These are phyloP conservation scores for Acrossocheilus fasciatus DNA, from an alignment of 2,797 vertebrate species.

Conservation along the genomic window DNA sequence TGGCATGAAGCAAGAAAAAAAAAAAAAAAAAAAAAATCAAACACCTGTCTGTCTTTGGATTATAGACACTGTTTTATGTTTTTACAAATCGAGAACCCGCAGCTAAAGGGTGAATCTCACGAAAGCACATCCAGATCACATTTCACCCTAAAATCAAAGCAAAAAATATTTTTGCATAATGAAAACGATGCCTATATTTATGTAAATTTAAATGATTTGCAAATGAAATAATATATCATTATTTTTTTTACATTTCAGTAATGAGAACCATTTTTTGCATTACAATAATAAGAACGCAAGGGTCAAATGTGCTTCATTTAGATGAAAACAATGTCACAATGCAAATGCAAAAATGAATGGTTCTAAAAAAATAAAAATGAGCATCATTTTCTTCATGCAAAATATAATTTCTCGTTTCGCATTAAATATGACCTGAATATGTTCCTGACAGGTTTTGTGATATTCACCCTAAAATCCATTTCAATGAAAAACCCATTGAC, in stretches of 20 bases:
- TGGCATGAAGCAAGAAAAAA: conserved; percentile 34
- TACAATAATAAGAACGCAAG: background rate
- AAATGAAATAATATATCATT: background rate
- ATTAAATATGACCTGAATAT: conserved; percentile 16
- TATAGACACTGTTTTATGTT: conserved; percentile 15
- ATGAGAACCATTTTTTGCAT: background rate
- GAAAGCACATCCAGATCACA: conserved; percentile 22
- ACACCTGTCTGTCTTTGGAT: conserved; percentile 22
- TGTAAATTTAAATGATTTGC: conserved; percentile 5
- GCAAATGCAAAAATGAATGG: background rate
- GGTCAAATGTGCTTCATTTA: background rate
- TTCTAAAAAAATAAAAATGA: background rate
- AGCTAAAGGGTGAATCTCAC: conserved; percentile 15
- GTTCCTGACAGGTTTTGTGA: conserved; percentile 3
- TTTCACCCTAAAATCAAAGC: background rate
- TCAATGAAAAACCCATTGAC: background rate
- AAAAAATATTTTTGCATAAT: background rate
- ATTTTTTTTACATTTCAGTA: background rate
- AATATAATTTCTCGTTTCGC: background rate
- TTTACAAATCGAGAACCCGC: background rate
- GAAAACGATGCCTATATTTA: background rate
- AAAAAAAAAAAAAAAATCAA: background rate
- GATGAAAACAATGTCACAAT: conserved; percentile 1
- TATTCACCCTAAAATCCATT: conserved; percentile 3
- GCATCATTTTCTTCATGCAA: background rate